Evolutionary conservation across 2,888 invertebrate species (phyloP).

Genomic region (Pyrrhia umbra): DNA sequence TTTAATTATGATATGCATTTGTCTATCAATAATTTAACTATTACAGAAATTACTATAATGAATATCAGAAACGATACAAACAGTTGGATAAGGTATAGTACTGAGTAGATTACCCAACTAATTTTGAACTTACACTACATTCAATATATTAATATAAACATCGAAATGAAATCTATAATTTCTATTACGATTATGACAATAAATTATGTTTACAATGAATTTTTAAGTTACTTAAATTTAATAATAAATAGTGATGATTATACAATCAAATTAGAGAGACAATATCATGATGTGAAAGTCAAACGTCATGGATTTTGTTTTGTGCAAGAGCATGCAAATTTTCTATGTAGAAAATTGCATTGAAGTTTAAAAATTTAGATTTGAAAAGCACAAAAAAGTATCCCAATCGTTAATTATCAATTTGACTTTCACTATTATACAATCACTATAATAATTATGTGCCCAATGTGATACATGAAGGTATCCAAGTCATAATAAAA

Average conservation of each 20-base stretch:
- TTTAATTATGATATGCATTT: constrained; percentile 87
- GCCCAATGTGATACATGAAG: constrained; percentile 74
- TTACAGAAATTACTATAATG: constrained; percentile 82
- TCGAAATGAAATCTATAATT: constrained; percentile 88
- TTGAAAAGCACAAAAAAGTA: constrained; percentile 52
- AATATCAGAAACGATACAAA: constrained; percentile 83
- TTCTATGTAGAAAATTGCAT: constrained; percentile 44
- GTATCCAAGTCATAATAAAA: constrained; percentile 83
- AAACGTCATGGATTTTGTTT: constrained; percentile 69
- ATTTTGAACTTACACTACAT: constrained; percentile 85
- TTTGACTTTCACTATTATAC: constrained; percentile 80
- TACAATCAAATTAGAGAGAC: constrained; percentile 88
- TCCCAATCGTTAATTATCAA: constrained; percentile 51
- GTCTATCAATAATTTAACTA: constrained; percentile 87
- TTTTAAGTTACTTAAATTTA: constrained; percentile 89
- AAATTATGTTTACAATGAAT: constrained; percentile 87
- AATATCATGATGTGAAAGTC: constrained; percentile 86
- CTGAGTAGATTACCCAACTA: constrained; percentile 85
- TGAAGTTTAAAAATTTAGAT: constrained; percentile 43
- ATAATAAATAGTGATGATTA: constrained; percentile 89
- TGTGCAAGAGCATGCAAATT: constrained; percentile 64
- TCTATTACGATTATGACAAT: constrained; percentile 87
- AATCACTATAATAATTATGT: constrained; percentile 75
- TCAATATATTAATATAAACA: constrained; percentile 87
- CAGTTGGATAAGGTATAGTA: constrained; percentile 78